A percentile compares a stretch with the other conserved stretches of the same genome.
phyloP scores from a whole-genome alignment of 2,113 vertebrate genomes.

The Microtus montanus region DNA sequence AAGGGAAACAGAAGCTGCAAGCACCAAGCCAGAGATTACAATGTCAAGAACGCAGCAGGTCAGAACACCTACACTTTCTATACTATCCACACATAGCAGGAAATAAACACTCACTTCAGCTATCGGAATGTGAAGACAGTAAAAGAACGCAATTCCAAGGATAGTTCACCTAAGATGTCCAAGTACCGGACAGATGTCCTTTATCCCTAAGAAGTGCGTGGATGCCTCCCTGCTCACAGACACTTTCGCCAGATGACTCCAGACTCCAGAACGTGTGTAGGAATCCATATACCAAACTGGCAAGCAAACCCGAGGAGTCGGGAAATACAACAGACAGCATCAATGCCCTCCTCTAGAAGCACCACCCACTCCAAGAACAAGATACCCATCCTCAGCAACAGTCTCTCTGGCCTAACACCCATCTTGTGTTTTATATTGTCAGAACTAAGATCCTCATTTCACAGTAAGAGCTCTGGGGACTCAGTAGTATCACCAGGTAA shows the following conservation, averaged over 20 bases:
- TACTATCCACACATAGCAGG: not conserved
- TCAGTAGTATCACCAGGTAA: not conserved
- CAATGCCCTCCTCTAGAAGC: not conserved
- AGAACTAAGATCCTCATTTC: not conserved
- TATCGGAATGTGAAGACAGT: not conserved
- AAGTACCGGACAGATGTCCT: not conserved
- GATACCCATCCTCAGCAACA: not conserved
- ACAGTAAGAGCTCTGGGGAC: not conserved
- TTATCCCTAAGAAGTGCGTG: not conserved
- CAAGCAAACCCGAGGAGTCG: not conserved
- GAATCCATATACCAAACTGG: not conserved
- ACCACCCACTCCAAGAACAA: not conserved
- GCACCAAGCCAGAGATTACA: not conserved
- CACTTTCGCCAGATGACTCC: not conserved
- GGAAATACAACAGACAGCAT: not conserved
- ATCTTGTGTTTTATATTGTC: not conserved
- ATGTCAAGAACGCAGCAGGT: not conserved
- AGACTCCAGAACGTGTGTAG: conserved; percentile 19
- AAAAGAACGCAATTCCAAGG: not conserved
- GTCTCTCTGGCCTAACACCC: no score
- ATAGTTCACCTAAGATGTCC: not conserved
- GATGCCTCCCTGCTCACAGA: not conserved
- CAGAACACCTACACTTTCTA: not conserved
- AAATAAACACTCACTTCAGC: not conserved
- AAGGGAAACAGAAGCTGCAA: not conserved